Evolutionary conservation across 2,797 vertebrate species (phyloP).

Genomic region (Picus viridis): DNA sequence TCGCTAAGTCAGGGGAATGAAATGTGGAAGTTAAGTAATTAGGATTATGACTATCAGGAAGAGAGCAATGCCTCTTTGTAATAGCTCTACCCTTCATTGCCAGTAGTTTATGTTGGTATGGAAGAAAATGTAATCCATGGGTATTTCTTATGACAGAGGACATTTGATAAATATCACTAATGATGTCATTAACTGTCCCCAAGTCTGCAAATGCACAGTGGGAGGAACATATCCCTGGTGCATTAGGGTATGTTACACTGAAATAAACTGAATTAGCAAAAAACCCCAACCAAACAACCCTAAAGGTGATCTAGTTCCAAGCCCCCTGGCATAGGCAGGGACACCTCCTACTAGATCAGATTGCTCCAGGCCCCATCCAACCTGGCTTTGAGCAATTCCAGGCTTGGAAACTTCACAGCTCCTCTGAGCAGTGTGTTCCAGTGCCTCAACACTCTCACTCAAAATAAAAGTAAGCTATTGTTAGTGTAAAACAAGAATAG

Average conservation of each 20-base stretch:
- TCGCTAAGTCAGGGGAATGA: neutral
- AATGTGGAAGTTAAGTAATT: neutral
- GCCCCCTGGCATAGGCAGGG: too few species aligned
- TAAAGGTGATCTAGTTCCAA: too few species aligned
- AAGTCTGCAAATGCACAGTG: neutral
- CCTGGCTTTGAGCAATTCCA: too few species aligned
- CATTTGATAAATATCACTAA: neutral
- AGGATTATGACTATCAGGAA: neutral
- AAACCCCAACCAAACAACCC: neutral
- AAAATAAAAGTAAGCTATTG: too few species aligned
- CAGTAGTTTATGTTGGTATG: neutral
- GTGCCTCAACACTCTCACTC: too few species aligned
- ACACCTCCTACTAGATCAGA: too few species aligned
- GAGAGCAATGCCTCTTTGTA: neutral
- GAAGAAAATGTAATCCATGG: neutral
- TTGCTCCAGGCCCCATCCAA: too few species aligned
- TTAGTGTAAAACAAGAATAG: too few species aligned
- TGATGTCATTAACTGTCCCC: slow-evolving; percentile 19
- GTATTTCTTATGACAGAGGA: neutral
- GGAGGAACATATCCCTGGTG: neutral
- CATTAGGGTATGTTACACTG: neutral
- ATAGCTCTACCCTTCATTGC: neutral
- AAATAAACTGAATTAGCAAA: neutral
- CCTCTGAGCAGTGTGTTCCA: too few species aligned
- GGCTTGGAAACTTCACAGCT: too few species aligned